These are phyloP conservation scores for Silvanus unidentatus DNA, from an alignment of 2,888 invertebrate species.

Conservation along the genomic window DNA sequence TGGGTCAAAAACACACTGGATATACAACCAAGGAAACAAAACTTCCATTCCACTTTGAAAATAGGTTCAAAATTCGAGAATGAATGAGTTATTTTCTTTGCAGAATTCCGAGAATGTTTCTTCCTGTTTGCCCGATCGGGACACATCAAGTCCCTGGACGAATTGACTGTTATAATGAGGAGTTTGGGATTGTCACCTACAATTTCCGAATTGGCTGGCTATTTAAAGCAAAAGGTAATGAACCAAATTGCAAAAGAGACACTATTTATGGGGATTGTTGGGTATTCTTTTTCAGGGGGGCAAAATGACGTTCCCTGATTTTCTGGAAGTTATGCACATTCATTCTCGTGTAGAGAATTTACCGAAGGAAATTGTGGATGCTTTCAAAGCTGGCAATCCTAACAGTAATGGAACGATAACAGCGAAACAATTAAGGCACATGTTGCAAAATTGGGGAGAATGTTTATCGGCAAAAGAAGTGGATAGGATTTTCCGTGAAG, in stretches of 20 bases:
- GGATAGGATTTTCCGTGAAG: conserved; percentile 87
- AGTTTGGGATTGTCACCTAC: conserved; percentile 93
- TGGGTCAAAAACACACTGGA: too few relatives aligned
- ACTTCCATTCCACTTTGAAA: too few relatives aligned
- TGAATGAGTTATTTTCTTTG: conserved; percentile 28
- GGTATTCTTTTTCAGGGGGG: conserved; percentile 66
- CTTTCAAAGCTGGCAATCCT: conserved; percentile 81
- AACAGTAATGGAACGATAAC: conserved; percentile 68
- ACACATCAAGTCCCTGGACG: conserved; percentile 81
- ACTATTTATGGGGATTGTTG: too few relatives aligned
- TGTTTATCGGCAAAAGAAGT: conserved; percentile 73
- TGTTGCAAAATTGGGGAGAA: conserved; percentile 90
- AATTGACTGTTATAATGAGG: conserved; percentile 89
- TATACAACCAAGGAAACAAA: too few relatives aligned
- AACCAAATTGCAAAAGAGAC: too few relatives aligned
- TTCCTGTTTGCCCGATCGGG: conserved; percentile 88
- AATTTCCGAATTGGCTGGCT: conserved; percentile 80
- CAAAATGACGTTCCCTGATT: conserved; percentile 92
- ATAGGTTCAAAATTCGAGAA: background rate
- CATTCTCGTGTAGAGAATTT: conserved; percentile 80
- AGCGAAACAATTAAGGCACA: conserved; percentile 75
- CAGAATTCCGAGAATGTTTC: conserved; percentile 95
- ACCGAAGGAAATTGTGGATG: conserved; percentile 79
- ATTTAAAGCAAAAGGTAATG: conserved; percentile 63
- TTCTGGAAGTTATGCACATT: conserved; percentile 90